A percentile compares a stretch with the other conserved stretches of the same genome.
These are phyloP conservation scores for Nanorana parkeri DNA, from an alignment of 2,113 vertebrate genomes.

Conservation along the genomic window DNA sequence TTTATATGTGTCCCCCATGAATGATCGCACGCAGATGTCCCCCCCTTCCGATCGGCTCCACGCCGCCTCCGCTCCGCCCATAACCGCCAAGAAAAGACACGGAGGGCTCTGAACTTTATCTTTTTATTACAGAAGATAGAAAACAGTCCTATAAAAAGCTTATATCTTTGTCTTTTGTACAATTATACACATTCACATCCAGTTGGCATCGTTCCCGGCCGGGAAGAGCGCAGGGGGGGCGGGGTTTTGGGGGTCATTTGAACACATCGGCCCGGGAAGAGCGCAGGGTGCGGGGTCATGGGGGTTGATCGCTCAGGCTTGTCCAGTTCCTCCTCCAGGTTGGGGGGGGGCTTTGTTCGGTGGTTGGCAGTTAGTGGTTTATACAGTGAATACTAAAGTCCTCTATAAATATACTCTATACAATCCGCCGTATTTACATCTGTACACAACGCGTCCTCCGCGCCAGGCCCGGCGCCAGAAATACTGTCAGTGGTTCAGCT, in stretches of 20 bases:
- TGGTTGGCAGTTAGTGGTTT: background rate
- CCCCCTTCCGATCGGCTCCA: too few relatives aligned
- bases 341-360: background rate
- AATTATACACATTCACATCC: slow-evolving; percentile 6
- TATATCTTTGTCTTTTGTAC: background rate
- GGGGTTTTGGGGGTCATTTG: background rate
- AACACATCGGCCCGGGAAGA: background rate
- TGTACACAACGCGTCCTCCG: background rate
- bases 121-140: slow-evolving; percentile 9
- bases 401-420: slow-evolving; percentile 23
- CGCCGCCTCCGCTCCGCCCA: too few relatives aligned
- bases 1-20: too few relatives aligned
- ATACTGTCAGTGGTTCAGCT: slow-evolving; percentile 10
- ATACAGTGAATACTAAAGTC: background rate
- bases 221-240: background rate
- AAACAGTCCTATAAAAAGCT: slow-evolving; percentile 13
- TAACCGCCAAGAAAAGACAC: too few relatives aligned
- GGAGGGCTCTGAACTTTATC: too few relatives aligned
- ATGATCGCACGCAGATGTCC: too few relatives aligned
- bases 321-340: background rate
- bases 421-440: slow-evolving; percentile 21
- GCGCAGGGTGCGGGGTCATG: background rate
- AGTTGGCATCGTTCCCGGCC: background rate
- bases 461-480: background rate
- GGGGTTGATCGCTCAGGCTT: too few relatives aligned